Evolutionary conservation across 2,113 vertebrate species (phyloP), one percentile per base, ranked within the genome.

Genomic region (Propithecus coquereli): DNA sequence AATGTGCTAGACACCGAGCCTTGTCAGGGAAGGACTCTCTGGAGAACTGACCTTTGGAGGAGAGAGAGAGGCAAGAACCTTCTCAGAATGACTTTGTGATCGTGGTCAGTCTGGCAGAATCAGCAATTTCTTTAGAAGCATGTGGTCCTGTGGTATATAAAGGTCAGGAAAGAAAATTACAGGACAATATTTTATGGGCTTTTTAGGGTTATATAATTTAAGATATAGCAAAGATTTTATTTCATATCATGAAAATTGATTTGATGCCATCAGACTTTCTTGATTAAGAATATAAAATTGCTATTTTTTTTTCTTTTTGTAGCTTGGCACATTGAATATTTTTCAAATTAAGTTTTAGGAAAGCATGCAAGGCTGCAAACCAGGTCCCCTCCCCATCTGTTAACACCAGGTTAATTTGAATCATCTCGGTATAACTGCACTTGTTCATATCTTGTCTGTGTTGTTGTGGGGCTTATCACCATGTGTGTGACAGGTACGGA

Each of bases 391-490:
- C 8, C 57, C 47, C 25, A 16, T 70, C 71, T 90, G 13, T 43
- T 83, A 70, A 13, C n/a, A 90, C 7, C 45, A 83, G 81, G 30
- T 37, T 95, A 91, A 96, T 96, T 91, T 87, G 94, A 94, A 25
- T 95, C 68, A 96, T 93, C 76, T 88, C 1, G 93, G 63, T 43
- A 73, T 97, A 95, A 96, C 77, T 93, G 23, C 20, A 86, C 47
- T 95, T 61, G 81, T 87, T 96, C 59, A 47, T 79, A 40, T 82
- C 95, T 96, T 98, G 79, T 97, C 54, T 94, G 71, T 96, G 18
- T 68, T 17, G 92, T 90, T 97, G 45, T 65, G 93, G 43, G 20
- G 20, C 37, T 79, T 82, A 2, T 40, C 45, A 40, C 34, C 7
- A 94, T 96, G 54, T 83, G 3, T 65, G 32, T 37, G 13, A 23